Evolutionary conservation across 2,888 invertebrate species (phyloP).

Genomic region (Tolmerus cingulatus): DNA sequence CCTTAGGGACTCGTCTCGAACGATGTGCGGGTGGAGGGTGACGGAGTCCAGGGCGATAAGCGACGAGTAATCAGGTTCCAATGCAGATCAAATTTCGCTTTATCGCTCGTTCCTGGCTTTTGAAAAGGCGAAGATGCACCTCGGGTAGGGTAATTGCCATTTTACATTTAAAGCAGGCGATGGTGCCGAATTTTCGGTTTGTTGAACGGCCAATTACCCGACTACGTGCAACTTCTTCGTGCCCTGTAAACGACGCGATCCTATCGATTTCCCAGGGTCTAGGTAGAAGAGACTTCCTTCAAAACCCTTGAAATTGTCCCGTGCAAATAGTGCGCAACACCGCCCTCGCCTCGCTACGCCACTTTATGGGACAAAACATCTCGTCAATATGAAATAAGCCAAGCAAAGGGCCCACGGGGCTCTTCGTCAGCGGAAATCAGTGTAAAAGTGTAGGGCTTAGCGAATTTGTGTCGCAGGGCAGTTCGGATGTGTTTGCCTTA

Average conservation of each 20-base stretch:
- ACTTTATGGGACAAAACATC: constrained; percentile 12
- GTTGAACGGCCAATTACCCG: neutral
- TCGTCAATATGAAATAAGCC: constrained; percentile 25
- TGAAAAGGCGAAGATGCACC: neutral
- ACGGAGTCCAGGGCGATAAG: neutral
- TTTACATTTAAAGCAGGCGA: neutral
- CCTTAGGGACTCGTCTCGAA: neutral
- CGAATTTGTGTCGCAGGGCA: neutral
- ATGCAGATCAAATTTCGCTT: neutral
- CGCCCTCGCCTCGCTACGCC: neutral
- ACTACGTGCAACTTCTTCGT: neutral
- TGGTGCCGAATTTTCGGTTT: neutral
- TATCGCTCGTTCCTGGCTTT: neutral
- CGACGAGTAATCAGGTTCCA: constrained; percentile 2
- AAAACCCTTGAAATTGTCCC: neutral
- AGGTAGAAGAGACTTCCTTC: no score
- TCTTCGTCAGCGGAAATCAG: neutral
- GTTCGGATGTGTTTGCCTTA: constrained; percentile 9
- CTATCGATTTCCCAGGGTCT: neutral
- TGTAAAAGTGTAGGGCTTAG: constrained; percentile 15
- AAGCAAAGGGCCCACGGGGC: neutral
- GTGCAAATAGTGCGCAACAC: neutral
- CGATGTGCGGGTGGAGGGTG: neutral
- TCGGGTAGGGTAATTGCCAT: neutral
- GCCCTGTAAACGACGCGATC: neutral